These are phyloP conservation scores for Plemyria rubiginata DNA, from an alignment of 2,888 invertebrate species.

Conservation along the genomic window DNA sequence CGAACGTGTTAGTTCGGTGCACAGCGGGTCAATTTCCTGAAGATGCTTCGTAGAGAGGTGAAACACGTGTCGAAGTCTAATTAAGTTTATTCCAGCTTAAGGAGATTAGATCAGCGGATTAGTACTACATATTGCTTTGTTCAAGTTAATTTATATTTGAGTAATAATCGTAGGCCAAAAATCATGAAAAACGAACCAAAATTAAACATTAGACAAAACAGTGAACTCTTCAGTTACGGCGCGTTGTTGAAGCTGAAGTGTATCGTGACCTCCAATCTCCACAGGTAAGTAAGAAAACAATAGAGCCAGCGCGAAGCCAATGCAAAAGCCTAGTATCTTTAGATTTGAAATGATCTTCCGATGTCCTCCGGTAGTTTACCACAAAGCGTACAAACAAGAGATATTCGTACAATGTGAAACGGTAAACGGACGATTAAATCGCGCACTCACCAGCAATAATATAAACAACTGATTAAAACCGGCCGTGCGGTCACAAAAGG, in stretches of 20 bases:
- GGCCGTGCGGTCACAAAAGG: conserved; percentile 77
- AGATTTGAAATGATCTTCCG: conserved; percentile 32
- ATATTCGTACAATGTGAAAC: conserved; percentile 71
- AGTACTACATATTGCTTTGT: too few relatives aligned
- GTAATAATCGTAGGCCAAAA: too few relatives aligned
- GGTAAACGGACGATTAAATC: conserved; percentile 80
- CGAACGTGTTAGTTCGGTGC: too few relatives aligned
- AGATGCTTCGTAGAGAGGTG: too few relatives aligned
- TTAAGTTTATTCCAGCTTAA: too few relatives aligned
- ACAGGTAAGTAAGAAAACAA: conserved; percentile 12
- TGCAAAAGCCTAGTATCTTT: conserved; percentile 12
- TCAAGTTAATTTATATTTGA: too few relatives aligned
- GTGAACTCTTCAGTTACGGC: background rate
- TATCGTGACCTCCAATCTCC: background rate
- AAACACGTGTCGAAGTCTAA: too few relatives aligned
- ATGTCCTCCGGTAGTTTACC: conserved; percentile 23
- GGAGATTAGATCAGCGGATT: too few relatives aligned
- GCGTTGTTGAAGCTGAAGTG: background rate
- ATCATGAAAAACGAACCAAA: too few relatives aligned
- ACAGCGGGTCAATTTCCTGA: too few relatives aligned
- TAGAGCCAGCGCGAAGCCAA: conserved; percentile 10
- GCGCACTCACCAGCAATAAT: conserved; percentile 75
- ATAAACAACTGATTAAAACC: conserved; percentile 82
- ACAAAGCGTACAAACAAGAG: conserved; percentile 22
- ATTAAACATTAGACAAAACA: background rate